These are phyloP conservation scores for Dunckerocampus dactyliophorus DNA, from an alignment of 2,113 vertebrate genomes.

Conservation along the genomic window DNA sequence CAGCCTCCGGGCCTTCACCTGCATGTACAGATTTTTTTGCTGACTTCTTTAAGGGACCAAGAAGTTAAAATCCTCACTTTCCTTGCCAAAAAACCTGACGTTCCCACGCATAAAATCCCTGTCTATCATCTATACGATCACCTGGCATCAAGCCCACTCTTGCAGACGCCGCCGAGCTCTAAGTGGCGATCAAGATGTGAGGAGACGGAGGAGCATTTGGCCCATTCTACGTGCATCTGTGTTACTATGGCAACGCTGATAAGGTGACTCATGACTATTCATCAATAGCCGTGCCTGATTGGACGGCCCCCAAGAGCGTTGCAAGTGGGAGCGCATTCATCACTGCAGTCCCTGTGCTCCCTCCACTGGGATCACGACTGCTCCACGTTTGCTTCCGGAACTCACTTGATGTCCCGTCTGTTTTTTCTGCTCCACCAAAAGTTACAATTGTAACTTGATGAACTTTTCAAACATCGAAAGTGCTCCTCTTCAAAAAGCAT, in stretches of 20 bases:
- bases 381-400: neutral
- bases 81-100: neutral
- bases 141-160: slow-evolving; percentile 6
- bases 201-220: slow-evolving; percentile 43
- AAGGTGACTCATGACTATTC: slow-evolving; percentile 74
- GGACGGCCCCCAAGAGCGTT: slow-evolving; percentile 52
- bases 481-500: neutral
- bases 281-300: slow-evolving; percentile 60
- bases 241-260: slow-evolving; percentile 69
- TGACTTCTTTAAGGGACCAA: slow-evolving; percentile 18
- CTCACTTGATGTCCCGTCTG: slow-evolving; percentile 10
- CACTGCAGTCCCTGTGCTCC: slow-evolving; percentile 43
- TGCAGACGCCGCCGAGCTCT: slow-evolving; percentile 30
- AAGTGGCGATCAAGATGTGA: slow-evolving; percentile 67
- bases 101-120: slow-evolving; percentile 5
- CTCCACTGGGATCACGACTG: slow-evolving; percentile 31
- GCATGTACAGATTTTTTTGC: slow-evolving; percentile 2
- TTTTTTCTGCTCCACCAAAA: neutral
- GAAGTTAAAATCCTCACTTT: slow-evolving; percentile 9
- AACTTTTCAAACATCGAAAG: neutral
- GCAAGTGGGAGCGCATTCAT: slow-evolving; percentile 47
- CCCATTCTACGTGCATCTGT: slow-evolving; percentile 61
- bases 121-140: neutral
- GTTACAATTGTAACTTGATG: neutral
- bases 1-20: slow-evolving; percentile 24